phyloP scores from a whole-genome alignment of 2,113 vertebrate genomes.

The Pachypanchax playfairii region DNA sequence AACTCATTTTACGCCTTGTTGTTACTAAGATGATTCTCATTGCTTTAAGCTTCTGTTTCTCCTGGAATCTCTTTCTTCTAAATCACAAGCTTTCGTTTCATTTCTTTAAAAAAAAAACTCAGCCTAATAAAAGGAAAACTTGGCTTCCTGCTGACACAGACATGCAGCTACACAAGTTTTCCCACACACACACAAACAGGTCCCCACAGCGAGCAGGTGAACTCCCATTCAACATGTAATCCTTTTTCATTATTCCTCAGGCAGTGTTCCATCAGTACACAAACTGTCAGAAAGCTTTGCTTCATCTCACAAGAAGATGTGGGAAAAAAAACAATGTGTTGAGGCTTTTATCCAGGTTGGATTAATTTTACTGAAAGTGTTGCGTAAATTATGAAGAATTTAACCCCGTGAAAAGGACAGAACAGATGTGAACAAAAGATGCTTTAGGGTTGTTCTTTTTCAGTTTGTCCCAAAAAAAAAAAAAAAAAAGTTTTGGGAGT shows the following conservation, averaged over 20 bases:
- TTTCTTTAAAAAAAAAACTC: neutral
- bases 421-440: neutral
- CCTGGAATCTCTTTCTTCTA: neutral
- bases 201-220: neutral
- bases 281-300: slow-evolving; percentile 6
- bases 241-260: neutral
- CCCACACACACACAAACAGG: neutral
- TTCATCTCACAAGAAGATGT: neutral
- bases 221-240: slow-evolving; percentile 8
- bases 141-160: neutral
- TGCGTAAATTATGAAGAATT: neutral
- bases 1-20: slow-evolving; percentile 3
- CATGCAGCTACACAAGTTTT: neutral
- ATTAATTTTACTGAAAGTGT: neutral
- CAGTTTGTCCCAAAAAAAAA: neutral
- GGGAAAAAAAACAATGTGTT: neutral
- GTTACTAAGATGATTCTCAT: neutral
- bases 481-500: too few species aligned
- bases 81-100: neutral
- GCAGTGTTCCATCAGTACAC: neutral
- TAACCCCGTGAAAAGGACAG: neutral
- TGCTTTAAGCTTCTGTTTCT: neutral
- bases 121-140: neutral
- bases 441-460: neutral
- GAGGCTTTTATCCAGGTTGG: neutral